Evolutionary conservation across 2,113 vertebrate genomes (phyloP).

Genomic region (Nasalis larvatus): DNA sequence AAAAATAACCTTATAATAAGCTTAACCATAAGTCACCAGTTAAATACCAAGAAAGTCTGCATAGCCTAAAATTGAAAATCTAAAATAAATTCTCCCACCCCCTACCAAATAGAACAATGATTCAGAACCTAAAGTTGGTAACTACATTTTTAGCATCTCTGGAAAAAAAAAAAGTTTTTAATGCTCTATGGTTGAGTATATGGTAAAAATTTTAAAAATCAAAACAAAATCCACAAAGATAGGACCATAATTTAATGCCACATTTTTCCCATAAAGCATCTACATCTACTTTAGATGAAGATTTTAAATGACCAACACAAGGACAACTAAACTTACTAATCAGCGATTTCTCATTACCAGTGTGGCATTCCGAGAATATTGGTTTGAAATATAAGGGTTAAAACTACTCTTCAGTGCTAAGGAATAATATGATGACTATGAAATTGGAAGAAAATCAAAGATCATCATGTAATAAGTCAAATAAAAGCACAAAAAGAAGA

Average conservation of each 20-base stretch:
- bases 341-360: background rate
- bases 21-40: slow-evolving; percentile 46
- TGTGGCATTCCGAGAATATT: slow-evolving; percentile 18
- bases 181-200: background rate
- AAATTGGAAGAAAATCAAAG: slow-evolving; percentile 9
- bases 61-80: slow-evolving; percentile 14
- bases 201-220: background rate
- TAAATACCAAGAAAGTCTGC: slow-evolving; percentile 51
- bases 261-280: background rate
- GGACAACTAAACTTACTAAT: slow-evolving; percentile 29
- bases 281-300: background rate
- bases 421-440: background rate
- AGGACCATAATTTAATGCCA: slow-evolving; percentile 29
- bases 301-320: slow-evolving; percentile 24
- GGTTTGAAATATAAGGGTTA: slow-evolving; percentile 18
- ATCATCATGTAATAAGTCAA: slow-evolving; percentile 13
- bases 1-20: slow-evolving; percentile 42
- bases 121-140: slow-evolving; percentile 41
- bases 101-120: slow-evolving; percentile 11
- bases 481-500: slow-evolving; percentile 22
- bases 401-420: slow-evolving; percentile 47
- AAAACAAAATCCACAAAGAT: background rate
- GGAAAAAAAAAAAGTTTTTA: slow-evolving; percentile 7
- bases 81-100: background rate
- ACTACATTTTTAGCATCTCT: slow-evolving; percentile 47